Evolutionary conservation across 2,888 invertebrate genomes (phyloP), one percentile per base, ranked within the genome.

Genomic region (Leptogaster cylindrica): DNA sequence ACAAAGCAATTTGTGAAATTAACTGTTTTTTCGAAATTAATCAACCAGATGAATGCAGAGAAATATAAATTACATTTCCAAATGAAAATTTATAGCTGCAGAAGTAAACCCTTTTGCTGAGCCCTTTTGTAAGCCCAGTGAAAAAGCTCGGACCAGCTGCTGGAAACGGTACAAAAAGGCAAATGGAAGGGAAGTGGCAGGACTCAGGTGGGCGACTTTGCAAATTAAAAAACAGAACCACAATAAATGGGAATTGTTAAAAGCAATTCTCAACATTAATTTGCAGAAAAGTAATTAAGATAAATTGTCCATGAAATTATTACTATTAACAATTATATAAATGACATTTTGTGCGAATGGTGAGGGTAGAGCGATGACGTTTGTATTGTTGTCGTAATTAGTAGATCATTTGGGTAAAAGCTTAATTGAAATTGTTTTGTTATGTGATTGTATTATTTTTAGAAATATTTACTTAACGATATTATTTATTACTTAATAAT

Each of bases 11-110:
- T 58, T 39, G 41, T 25, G 23, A 58, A 58, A 58, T 58, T 58
- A 41, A 39, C 31, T 52, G 16, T 58, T 58, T 58, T 58, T 58
- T 36, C 23, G 18, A 39, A 58, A 58, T 39, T 58, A 58, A 58
- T 39, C 41, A 58, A 12, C 20, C 23, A 25, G 41, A 58, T 52
- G 52, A 52, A 52, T 52, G 52, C 52, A 63, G 16, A 46, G 46
- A 46, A 46, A 63, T 63, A 63, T 63, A 63, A 63, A 63, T 63
- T 63, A 63, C 46, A 63, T 63, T 46, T 63, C 31, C 27, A 46
- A 63, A 63, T 63, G 44, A 46, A 63, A 63, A 63, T 63, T 63
- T 63, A 63, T 63, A 20, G 31, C 63, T 20, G 41, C 41, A 39
- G 23, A 39, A 58, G 33, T 31, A 52, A 52, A 52, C 52, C 52